phyloP scores from a whole-genome alignment of 2,888 invertebrate genomes.

The Dryococelus australis region DNA sequence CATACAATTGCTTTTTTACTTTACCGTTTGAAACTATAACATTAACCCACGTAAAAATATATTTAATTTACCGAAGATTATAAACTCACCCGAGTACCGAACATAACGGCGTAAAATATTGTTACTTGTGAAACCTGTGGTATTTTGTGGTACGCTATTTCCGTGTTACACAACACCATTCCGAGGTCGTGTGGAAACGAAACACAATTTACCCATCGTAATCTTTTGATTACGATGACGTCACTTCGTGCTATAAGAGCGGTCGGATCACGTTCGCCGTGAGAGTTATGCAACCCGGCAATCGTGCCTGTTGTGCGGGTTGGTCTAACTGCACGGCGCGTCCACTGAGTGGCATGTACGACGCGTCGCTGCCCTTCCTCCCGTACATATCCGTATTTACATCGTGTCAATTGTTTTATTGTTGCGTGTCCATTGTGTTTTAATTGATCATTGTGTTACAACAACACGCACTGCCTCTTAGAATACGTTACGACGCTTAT shows the following conservation, averaged over 20 bases:
- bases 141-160: not conserved
- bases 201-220: not conserved
- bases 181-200: not conserved
- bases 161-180: not conserved
- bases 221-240: not conserved
- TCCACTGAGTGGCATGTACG: not conserved
- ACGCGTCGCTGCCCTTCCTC: not conserved
- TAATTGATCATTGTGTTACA: not conserved
- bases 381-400: not conserved
- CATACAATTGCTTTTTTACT: too few species aligned
- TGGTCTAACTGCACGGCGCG: not conserved
- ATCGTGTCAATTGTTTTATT: conserved; percentile 16
- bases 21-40: too few species aligned
- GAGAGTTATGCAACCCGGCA: not conserved
- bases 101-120: too few species aligned
- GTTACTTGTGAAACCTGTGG: too few species aligned
- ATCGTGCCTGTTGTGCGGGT: not conserved
- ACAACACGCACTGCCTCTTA: not conserved
- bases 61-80: too few species aligned
- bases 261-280: not conserved
- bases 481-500: not conserved
- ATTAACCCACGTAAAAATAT: too few species aligned
- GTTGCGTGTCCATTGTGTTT: not conserved
- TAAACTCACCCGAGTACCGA: too few species aligned
- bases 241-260: not conserved